These are phyloP conservation scores for silkworm (Bombyx mori) DNA, from an alignment of 1,140 invertebrate genomes.

Conservation along the genomic window DNA sequence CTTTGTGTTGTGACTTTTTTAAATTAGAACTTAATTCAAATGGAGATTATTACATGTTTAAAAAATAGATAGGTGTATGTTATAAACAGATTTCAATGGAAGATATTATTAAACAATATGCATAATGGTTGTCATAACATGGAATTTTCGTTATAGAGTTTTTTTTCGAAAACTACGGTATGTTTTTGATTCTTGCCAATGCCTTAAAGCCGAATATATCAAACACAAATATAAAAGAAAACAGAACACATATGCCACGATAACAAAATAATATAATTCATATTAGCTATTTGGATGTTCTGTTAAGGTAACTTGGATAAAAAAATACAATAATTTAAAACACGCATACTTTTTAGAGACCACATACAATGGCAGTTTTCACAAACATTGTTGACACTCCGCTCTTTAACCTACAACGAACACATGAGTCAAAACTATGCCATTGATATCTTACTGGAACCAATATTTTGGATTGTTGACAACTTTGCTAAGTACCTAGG, in stretches of 20 bases:
- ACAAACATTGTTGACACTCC: constrained; percentile 33
- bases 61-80: too few relatives aligned
- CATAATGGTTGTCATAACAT: constrained; percentile 34
- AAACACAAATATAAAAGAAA: not conserved
- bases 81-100: too few relatives aligned
- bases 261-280: not conserved
- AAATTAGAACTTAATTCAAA: too few relatives aligned
- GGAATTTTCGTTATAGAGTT: constrained; percentile 31
- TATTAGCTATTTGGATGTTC: not conserved
- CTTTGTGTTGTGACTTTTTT: too few relatives aligned
- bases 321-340: constrained; percentile 7
- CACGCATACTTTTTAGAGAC: constrained; percentile 27
- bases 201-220: not conserved
- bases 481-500: constrained; percentile 90
- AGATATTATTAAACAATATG: too few relatives aligned
- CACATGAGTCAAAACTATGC: constrained; percentile 83
- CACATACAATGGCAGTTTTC: constrained; percentile 33
- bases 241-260: not conserved
- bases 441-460: constrained; percentile 90
- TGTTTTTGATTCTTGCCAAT: constrained; percentile 6
- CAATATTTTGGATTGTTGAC: constrained; percentile 96
- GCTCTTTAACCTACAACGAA: constrained; percentile 81
- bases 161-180: constrained; percentile 28
- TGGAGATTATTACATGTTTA: too few relatives aligned
- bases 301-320: not conserved